Conservation (phyloP, 53 echinoderm and acorn worm genomes). For the Temnopleurus reevesii region DNA sequence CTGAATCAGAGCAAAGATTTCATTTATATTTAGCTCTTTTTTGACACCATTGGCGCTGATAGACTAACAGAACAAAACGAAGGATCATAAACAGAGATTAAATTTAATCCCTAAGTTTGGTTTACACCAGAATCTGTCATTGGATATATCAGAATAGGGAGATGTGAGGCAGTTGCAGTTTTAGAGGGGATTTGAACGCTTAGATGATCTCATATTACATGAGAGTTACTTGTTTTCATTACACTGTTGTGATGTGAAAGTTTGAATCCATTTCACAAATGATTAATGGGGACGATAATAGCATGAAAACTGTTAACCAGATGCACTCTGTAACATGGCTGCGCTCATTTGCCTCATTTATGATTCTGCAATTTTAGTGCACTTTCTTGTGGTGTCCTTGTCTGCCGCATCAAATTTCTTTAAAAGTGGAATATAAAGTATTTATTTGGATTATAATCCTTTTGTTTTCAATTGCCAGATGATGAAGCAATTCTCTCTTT, state of each 20-base stretch:
- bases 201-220: constrained; percentile 30
- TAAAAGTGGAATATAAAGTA: too few relatives aligned
- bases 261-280: too few relatives aligned
- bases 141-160: background rate
- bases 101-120: constrained; percentile 22
- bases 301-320: too few relatives aligned
- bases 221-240: constrained; percentile 2
- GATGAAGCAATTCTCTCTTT: too few relatives aligned
- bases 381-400: too few relatives aligned
- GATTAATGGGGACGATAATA: too few relatives aligned
- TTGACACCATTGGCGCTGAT: constrained; percentile 7
- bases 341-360: too few relatives aligned
- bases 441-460: too few relatives aligned
- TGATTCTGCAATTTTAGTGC: too few relatives aligned
- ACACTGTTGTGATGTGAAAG: background rate
- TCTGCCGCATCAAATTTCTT: too few relatives aligned
- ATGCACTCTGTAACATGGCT: too few relatives aligned
- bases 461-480: too few relatives aligned
- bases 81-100: constrained; percentile 23
- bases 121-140: constrained; percentile 27
- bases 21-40: constrained; percentile 4
- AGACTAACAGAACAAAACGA: background rate
- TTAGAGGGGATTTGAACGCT: background rate
- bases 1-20: constrained; percentile 18
- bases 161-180: constrained; percentile 15